Base-by-base conservation (phyloP, 2,113 vertebrate genomes). In the Oceanites oceanicus region DNA sequence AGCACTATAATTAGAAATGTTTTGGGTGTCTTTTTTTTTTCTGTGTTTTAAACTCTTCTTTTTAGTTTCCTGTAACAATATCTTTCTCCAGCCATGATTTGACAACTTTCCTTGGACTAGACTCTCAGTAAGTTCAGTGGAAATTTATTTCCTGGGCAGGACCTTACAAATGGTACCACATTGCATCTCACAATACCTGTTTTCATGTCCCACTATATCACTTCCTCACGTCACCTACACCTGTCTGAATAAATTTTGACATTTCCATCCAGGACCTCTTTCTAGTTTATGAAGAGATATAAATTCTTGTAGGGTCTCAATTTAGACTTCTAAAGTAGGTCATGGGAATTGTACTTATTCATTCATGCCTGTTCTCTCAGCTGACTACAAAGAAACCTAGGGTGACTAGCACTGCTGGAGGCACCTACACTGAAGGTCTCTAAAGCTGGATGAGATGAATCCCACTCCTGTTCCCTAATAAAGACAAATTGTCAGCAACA, bases 241-340 rank as follows among this genome's bases (percentile, higher is more conserved):
- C 67, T 30, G 65, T 85, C 34, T 67, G 89, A 96, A 95, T 55
- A 47, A 81, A 84, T 81, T 58, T 50, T 74, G 36, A 49, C 32
- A 50, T 91, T 94, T 80, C 59, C 32, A 47, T 61, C n/a, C 74
- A 89, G 52, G 59, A 66, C 47, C 6, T 67, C 44, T 65, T 89
- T 81, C 65, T 88, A 74, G 26, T 53, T 59, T 75, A 42, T 30
- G 47, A 92, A 78, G 68, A 86, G 20, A 71, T 55, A 92, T 30
- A 84, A 86, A 78, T 78, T 47, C 38, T 81, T 59, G 42, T 40
- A 58, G 2, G 3, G 32, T 67, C 72, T 96, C 89, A 77, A 94
- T 92, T 95, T 92, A 96, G 72, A 59, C 59, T 86, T 87, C 72
- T 84, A 83, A 96, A 97, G 27, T 96, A 97, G 93, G 94, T 84